Evolutionary conservation across 2,888 invertebrate species (phyloP), one percentile per base, ranked within the genome.

Genomic region (Thymelicus acteon): DNA sequence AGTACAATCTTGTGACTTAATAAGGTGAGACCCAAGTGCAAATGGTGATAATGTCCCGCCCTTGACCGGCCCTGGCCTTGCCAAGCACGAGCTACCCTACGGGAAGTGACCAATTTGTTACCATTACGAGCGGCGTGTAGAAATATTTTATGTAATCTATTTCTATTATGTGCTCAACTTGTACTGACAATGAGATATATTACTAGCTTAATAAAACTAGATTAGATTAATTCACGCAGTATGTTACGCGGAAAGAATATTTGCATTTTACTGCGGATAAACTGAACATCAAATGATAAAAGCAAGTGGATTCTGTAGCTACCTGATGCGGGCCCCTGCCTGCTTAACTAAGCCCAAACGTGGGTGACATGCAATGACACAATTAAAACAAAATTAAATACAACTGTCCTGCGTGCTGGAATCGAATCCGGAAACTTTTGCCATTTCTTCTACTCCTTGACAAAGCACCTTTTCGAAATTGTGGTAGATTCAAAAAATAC

Each of bases 51-150:
- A 67, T 24, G 40, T 40, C 54, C 54, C 58, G 60, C 60, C 67
- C 67, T 67, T 67, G 67, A 67, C 52, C 67, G 61, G 40, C 58
- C 15, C 3, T 67, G 66, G 67, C 72, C 74, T 72, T 72, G 72
- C 57, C 70, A 63, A 64, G 68, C 69, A 70, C 60, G 67, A 65
- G 47, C 67, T 61, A 63, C 77, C 76, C 75, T 64, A 72, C 78
- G 73, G 78, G 78, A 78, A 75, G 70, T 48, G 15, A 47, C 67
- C 75, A 72, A 77, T 78, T 75, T 75, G 71, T 72, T 62, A 49
- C 72, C 49, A 67, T 67, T 67, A 48, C 39, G 37, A 40, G 48
- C 6, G 71, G 15, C n/a, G 63, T 54, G 74, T 71, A 73, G 72
- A 69, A 61, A 71, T 72, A 72, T 57, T 54, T 44, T 19, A 57